Evolutionary conservation across 1,140 invertebrate genomes (phyloP).

Genomic region (Rhopalosiphum maidis): DNA sequence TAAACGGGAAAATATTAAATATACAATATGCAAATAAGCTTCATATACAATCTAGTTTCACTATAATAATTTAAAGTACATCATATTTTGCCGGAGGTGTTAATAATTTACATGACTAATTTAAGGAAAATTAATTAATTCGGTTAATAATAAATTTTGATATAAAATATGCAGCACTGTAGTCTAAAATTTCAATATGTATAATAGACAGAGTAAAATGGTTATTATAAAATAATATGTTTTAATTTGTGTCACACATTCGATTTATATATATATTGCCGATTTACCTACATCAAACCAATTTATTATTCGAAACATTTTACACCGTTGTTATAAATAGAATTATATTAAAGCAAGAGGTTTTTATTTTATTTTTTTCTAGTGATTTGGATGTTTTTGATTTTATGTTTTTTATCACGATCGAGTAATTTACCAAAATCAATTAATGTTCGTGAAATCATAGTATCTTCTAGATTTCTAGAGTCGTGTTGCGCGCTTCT

Average conservation of each 20-base stretch:
- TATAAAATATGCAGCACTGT: neutral
- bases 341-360: no score
- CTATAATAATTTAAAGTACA: neutral
- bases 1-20: neutral
- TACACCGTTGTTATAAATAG: neutral
- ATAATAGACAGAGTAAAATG: neutral
- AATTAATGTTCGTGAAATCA: neutral
- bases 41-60: neutral
- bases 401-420: neutral
- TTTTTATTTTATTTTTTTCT: neutral
- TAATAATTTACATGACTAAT: slow-evolving; percentile 7
- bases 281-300: neutral
- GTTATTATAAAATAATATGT: neutral
- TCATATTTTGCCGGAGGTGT: neutral
- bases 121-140: slow-evolving; percentile 1
- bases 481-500: neutral
- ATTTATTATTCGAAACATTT: neutral
- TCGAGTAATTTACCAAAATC: neutral
- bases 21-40: neutral
- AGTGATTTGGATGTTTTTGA: neutral
- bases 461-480: no score
- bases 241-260: neutral
- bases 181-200: neutral
- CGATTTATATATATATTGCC: neutral
- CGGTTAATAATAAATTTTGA: neutral